Percentiles rank a stretch among this genome's conserved stretches.
Evolutionary conservation across 2,888 invertebrate genomes (phyloP).

Genomic region (Nemotelus pantherinus): DNA sequence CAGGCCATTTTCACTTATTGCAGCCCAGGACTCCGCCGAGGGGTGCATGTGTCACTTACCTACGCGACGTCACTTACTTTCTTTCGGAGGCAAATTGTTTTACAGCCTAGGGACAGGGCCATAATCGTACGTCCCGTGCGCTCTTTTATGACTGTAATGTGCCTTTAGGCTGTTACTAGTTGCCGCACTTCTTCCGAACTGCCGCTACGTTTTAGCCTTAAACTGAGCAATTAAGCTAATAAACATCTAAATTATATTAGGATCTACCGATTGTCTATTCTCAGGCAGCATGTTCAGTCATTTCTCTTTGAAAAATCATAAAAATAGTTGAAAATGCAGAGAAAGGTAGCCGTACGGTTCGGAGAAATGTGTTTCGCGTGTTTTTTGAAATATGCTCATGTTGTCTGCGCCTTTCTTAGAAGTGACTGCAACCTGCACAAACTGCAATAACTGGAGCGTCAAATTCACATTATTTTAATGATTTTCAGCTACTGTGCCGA

Average conservation of each 20-base stretch:
- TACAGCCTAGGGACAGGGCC: slow-evolving; percentile 33
- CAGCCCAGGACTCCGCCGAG: slow-evolving; percentile 3
- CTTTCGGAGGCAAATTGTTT: slow-evolving; percentile 33
- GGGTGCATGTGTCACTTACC: neutral
- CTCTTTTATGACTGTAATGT: slow-evolving; percentile 15
- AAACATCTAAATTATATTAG: slow-evolving; percentile 38
- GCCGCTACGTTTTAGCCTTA: slow-evolving; percentile 24
- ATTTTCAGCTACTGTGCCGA: slow-evolving; percentile 1
- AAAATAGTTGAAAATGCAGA: slow-evolving; percentile 23
- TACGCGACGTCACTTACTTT: slow-evolving; percentile 8
- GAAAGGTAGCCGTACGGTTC: slow-evolving; percentile 1
- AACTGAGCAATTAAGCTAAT: slow-evolving; percentile 37
- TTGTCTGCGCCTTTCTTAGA: neutral
- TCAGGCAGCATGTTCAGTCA: slow-evolving; percentile 6
- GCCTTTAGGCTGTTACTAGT: neutral
- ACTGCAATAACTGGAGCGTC: neutral
- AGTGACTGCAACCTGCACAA: neutral
- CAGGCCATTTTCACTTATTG: slow-evolving; percentile 21
- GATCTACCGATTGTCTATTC: neutral
- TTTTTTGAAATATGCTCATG: neutral
- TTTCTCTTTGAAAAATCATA: slow-evolving; percentile 24
- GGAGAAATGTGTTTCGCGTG: slow-evolving; percentile 31
- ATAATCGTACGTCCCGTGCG: slow-evolving; percentile 38
- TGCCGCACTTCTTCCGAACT: slow-evolving; percentile 31
- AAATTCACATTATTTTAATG: neutral